Evolutionary conservation across 2,888 invertebrate genomes (phyloP).

Genomic region (Atethmia centrago): DNA sequence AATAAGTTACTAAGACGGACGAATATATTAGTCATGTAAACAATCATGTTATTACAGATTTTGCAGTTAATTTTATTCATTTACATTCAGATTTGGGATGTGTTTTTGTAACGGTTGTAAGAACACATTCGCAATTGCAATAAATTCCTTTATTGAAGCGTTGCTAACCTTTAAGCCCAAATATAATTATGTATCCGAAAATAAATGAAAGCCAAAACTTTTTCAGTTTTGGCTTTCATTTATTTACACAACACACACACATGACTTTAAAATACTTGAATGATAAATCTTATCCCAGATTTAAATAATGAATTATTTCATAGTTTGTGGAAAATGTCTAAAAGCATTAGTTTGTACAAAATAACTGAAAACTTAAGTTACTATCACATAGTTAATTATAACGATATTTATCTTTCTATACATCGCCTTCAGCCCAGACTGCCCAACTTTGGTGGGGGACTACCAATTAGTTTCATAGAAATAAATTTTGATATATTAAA

Average conservation of each 20-base stretch:
- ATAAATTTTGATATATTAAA: conserved; percentile 18
- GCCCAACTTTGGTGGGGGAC: background rate
- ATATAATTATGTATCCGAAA: background rate
- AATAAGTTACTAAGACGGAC: conserved; percentile 28
- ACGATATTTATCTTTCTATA: conserved; percentile 1
- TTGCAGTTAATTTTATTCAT: background rate
- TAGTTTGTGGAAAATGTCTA: conserved; percentile 27
- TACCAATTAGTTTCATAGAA: background rate
- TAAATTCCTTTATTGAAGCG: background rate
- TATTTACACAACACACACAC: no score
- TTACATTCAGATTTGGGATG: background rate
- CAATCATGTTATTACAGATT: background rate
- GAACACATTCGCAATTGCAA: conserved; percentile 2
- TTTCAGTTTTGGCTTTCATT: no score
- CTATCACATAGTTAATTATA: conserved; percentile 51
- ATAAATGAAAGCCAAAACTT: background rate
- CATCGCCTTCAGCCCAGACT: background rate
- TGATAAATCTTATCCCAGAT: conserved; percentile 3
- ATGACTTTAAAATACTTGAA: background rate
- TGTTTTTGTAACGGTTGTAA: background rate
- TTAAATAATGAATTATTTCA: conserved; percentile 11
- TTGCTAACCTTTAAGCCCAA: background rate
- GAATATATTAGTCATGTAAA: conserved; percentile 5
- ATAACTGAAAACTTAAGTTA: conserved; percentile 39
- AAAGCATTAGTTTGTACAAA: conserved; percentile 60